Evolutionary conservation across 1,140 invertebrate species (phyloP).

Genomic region (Bactericera cockerelli): DNA sequence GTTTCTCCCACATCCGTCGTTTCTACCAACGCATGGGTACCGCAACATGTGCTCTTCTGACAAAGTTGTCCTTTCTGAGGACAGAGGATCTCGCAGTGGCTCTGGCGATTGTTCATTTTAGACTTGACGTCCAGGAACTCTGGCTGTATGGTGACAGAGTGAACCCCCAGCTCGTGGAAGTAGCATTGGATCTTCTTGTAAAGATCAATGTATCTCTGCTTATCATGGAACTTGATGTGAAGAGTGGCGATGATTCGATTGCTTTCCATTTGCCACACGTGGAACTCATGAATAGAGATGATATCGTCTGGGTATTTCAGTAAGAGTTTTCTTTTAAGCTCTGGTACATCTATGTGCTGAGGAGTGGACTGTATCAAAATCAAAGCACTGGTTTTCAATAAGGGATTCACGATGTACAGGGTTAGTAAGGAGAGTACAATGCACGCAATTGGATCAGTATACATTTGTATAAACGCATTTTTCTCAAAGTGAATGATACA

Average conservation of each 20-base stretch:
- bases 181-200: background rate
- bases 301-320: background rate
- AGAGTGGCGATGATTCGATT: background rate
- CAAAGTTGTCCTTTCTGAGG: background rate
- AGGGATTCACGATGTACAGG: background rate
- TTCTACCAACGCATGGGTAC: no score
- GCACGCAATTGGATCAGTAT: background rate
- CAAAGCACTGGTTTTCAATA: constrained; percentile 1
- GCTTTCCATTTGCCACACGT: constrained; percentile 1
- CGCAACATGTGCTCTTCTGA: background rate
- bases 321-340: background rate
- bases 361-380: background rate
- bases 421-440: background rate
- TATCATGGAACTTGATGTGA: background rate
- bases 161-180: background rate
- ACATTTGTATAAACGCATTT: background rate
- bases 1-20: no score
- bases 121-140: background rate
- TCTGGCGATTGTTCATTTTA: background rate
- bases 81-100: background rate
- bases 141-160: background rate
- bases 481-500: background rate
- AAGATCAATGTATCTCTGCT: background rate
- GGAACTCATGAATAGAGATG: constrained; percentile 1
- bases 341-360: background rate